A percentile compares a stretch with the other conserved stretches of the same genome.
Conservation (phyloP, 2,113 vertebrate genomes). For the Gallinago jamesoni region DNA sequence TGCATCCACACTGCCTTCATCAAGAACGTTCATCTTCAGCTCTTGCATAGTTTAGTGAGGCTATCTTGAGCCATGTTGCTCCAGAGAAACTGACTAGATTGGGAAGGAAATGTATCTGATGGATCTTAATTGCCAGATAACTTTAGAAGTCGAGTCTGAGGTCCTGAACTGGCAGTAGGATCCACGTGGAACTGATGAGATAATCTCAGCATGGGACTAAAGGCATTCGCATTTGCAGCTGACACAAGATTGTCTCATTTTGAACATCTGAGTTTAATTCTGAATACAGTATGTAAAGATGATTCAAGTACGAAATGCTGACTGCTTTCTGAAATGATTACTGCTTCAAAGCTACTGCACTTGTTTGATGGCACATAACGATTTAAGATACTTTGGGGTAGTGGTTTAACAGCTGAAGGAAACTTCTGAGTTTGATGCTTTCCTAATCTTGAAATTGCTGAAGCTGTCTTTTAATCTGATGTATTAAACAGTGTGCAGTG, state of each 20-base stretch:
- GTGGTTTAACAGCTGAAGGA: not conserved
- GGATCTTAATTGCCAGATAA: not conserved
- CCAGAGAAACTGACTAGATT: not conserved
- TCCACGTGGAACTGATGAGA: not conserved
- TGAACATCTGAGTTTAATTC: not conserved
- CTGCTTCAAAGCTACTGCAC: not conserved
- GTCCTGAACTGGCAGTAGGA: not conserved
- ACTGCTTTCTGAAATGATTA: not conserved
- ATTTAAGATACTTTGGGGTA: not conserved
- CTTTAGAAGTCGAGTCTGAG: not conserved
- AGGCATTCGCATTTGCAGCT: not conserved
- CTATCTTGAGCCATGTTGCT: not conserved
- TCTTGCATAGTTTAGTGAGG: not conserved
- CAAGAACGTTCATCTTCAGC: not conserved
- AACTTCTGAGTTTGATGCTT: not conserved
- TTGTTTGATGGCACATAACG: not conserved
- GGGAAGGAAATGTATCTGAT: not conserved
- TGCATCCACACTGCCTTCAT: not conserved
- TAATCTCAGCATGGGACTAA: not conserved
- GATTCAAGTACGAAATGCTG: not conserved
- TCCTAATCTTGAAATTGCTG: not conserved
- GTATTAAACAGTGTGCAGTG: not conserved
- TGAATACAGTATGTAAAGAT: not conserved
- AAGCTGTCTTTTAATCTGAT: not conserved
- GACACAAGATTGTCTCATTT: not conserved